Evolutionary conservation across 2,797 vertebrate species (phyloP), one percentile per base, ranked within the genome.

Genomic region (Spheniscus humboldti): DNA sequence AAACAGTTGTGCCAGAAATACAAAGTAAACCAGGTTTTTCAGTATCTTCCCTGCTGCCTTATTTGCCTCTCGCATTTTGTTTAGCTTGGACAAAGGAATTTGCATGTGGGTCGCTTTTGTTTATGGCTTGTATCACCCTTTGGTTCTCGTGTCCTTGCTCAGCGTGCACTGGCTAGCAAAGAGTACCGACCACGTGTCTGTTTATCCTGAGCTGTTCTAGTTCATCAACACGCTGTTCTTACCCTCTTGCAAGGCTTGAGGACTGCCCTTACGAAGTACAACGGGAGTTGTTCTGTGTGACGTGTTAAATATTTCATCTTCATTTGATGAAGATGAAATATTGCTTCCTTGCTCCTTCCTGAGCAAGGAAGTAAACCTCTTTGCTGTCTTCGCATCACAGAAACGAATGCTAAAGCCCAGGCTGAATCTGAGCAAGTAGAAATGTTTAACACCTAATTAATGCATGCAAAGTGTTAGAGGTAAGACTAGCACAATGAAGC

Each of bases 91-190:
- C 18, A 35, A 15, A 63, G 23, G 12, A 72, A 30, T 74, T 43
- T 5, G 2, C 14, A 12, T 41, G 7, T 13, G 47, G 22, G 11
- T 55, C 60, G 66, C 9, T 56, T 10, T 30, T 53, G 50, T 53
- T 50, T 14, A 2, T 39, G 63, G 18, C 27, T 56, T 7, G 3
- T 85, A 10, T 62, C 50, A 4, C 74, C 43, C 4, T 0, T 27
- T 50, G 59, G 37, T 64, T 68, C 56, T 55, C 45, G 1, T 0
- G 4, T 19, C 63, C 83, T 33, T 64, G 67, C 63, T 66, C 9
- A 3, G 43, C 3, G 5, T 18, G 37, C 1, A 0, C 43, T 18
- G 48, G 59, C 2, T 7, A 13, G 48, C 55, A 43, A 18, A 10
- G 1, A 27, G 20, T 7, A 2, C 48, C 75, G 24, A 1, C 13